Evolutionary conservation across 2,113 vertebrate genomes (phyloP).

Genomic region (Indri indri): DNA sequence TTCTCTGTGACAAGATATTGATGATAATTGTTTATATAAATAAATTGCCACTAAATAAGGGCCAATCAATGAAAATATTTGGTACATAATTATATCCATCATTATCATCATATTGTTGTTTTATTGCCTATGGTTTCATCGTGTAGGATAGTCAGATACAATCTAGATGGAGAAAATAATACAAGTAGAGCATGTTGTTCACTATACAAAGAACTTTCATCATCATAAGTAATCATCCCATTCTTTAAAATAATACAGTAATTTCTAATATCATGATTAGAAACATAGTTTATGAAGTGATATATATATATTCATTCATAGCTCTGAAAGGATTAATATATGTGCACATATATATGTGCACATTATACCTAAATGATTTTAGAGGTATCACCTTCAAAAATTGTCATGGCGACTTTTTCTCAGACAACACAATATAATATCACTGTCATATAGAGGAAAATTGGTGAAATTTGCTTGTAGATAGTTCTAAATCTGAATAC

Average conservation of each 20-base stretch:
- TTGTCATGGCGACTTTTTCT: background rate
- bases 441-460: background rate
- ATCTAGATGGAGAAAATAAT: background rate
- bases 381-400: background rate
- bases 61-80: background rate
- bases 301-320: background rate
- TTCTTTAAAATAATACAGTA: background rate
- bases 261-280: background rate
- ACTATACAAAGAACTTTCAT: background rate
- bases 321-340: background rate
- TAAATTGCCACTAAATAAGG: background rate
- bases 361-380: background rate
- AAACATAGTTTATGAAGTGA: background rate
- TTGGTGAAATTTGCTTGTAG: background rate
- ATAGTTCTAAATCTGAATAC: background rate
- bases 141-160: background rate
- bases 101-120: background rate
- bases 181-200: background rate
- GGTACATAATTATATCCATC: background rate
- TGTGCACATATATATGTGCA: background rate
- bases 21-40: background rate
- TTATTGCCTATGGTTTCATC: background rate
- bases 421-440: background rate
- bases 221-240: background rate
- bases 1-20: background rate